Evolutionary conservation across 2,797 vertebrate genomes (phyloP), one percentile per base, ranked within the genome.

Genomic region (Hylomyscus alleni): DNA sequence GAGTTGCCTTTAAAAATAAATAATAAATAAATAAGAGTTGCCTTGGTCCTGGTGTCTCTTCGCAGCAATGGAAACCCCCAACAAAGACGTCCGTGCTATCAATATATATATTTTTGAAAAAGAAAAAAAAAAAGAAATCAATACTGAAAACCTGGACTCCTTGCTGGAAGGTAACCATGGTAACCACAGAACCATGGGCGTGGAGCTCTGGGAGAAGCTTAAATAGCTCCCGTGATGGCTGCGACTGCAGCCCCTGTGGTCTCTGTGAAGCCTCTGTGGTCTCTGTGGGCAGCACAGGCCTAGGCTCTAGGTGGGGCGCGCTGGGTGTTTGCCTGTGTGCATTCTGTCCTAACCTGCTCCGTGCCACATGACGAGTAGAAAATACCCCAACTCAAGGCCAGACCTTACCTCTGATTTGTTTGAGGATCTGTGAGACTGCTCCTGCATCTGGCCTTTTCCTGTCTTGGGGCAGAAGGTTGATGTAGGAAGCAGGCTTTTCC

Each of bases 221-320:
- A 8, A 77, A n/a, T 60, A 40, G 17, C 11, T 0, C 2, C 11
- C n/a, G 47, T 75, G 4, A 6, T 34, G 7, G 2, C 22, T 3
- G 67, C 19, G 47, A 4, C 15, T 10, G 14, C 17, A 1, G 24
- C 17, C 19, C 37, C 37, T 3, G 6, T 0, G 9, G 34, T 60
- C 22, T 31, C 72, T 29, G 26, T 11, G 3, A 22, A 60, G 58
- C 58, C 3, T 24, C 58, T 60, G 6, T 0, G 9, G 34, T 69
- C 31, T 31, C 65, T 24, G 17, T 14, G 4, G 34, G 40, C 13
- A 37, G 85, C 85, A 12, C 65, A 37, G 1, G 60, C 65, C 12
- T 20, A 29, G 15, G 26, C 24, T 17, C 11, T 1, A 2, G 7
- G 52, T 65, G 47, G 24, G 75, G 75, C 40, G 40, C 19, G 8